These are phyloP conservation scores for Leucopsar rothschildi DNA, from an alignment of 2,113 vertebrate genomes.

Conservation along the genomic window DNA sequence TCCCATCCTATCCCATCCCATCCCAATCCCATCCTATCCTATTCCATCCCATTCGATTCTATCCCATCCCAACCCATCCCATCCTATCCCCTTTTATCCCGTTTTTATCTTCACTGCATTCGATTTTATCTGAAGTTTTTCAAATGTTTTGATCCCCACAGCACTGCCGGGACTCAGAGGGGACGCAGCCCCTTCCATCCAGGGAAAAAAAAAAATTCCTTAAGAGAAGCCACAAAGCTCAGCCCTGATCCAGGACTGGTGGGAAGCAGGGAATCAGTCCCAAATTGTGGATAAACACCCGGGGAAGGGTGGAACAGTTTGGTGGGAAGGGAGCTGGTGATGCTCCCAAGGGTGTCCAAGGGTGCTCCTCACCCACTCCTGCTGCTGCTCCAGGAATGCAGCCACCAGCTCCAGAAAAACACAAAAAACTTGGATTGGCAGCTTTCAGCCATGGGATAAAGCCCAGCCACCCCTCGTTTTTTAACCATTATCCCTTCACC, in stretches of 20 bases:
- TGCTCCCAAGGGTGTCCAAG: accelerated
- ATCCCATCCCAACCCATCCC: accelerated
- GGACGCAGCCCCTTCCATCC: neutral
- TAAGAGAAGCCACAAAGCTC: accelerated
- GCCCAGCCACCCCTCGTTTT: neutral
- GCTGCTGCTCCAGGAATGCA: neutral
- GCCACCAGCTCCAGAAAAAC: neutral
- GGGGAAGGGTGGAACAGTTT: accelerated
- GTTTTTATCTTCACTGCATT: accelerated
- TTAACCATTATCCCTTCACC: neutral
- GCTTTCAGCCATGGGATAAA: accelerated
- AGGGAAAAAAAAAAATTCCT: neutral
- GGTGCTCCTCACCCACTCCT: neutral
- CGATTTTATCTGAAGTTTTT: accelerated
- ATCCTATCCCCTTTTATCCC: accelerated
- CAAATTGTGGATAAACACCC: accelerated
- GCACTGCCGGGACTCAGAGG: accelerated
- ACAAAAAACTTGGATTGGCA: accelerated
- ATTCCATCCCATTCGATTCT: neutral
- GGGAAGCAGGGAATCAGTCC: accelerated
- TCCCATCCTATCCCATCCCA: too few relatives aligned
- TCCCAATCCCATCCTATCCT: too few relatives aligned
- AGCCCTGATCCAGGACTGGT: neutral
- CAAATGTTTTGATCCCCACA: accelerated
- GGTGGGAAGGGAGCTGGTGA: neutral